Conservation (phyloP, 2,113 vertebrate genomes). For the Prunella fulvescens region DNA sequence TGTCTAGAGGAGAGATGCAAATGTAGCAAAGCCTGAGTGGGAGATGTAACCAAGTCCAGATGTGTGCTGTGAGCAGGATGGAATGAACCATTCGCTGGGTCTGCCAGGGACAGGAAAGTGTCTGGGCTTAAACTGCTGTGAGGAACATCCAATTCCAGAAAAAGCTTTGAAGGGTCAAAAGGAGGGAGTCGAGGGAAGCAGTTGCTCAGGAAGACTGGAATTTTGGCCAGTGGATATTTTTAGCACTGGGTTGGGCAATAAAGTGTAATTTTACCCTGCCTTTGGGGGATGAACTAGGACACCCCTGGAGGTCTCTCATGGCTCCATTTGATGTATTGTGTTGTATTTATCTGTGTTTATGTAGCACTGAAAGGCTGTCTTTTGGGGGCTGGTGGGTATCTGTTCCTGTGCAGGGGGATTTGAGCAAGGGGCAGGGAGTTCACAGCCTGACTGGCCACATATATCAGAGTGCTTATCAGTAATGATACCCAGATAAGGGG, state of each 20-base stretch:
- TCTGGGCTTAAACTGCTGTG: background rate
- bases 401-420: background rate
- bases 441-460: background rate
- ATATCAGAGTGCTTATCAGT: constrained; percentile 12
- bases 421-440: background rate
- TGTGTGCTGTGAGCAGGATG: background rate
- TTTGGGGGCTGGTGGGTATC: background rate
- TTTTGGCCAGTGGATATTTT: constrained; percentile 12
- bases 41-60: constrained; percentile 8
- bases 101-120: background rate
- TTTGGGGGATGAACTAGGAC: background rate
- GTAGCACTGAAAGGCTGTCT: background rate
- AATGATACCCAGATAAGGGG: background rate
- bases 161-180: background rate
- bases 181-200: background rate
- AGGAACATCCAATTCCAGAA: background rate
- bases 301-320: background rate
- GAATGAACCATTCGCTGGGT: background rate
- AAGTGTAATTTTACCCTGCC: background rate
- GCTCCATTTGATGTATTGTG: background rate
- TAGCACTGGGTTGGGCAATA: background rate
- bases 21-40: background rate
- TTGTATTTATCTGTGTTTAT: constrained; percentile 3
- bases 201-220: constrained; percentile 1
- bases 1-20: background rate